phyloP scores from a whole-genome alignment of 2,888 invertebrate genomes.

The Drosophila pullipes region DNA sequence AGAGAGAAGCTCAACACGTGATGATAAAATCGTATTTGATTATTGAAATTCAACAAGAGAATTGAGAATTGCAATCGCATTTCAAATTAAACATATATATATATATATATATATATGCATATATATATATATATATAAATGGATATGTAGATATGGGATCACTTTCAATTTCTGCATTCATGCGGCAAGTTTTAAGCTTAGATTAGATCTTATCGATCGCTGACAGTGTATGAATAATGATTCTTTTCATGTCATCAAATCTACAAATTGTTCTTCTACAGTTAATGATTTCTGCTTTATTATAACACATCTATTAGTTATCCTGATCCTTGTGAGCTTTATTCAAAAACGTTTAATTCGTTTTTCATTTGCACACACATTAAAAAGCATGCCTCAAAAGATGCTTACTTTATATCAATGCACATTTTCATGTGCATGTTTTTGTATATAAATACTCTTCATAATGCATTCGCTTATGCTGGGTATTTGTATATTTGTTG shows the following conservation, averaged over 20 bases:
- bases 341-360: neutral
- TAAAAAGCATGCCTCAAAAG: neutral
- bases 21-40: neutral
- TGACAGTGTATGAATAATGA: neutral
- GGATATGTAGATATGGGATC: neutral
- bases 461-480: constrained; percentile 29
- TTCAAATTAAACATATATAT: neutral
- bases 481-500: constrained; percentile 3
- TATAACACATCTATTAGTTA: neutral
- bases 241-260: neutral
- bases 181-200: neutral
- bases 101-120: neutral
- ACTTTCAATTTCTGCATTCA: neutral
- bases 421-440: constrained; percentile 12
- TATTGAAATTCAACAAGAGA: constrained; percentile 8
- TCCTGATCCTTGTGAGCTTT: neutral
- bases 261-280: too few relatives aligned
- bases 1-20: constrained; percentile 5
- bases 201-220: neutral
- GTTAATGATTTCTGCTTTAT: neutral
- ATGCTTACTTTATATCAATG: neutral
- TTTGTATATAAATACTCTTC: constrained; percentile 17
- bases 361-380: neutral
- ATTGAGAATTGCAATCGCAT: neutral
- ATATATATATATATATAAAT: neutral